phyloP scores from a whole-genome alignment of 2,888 invertebrate genomes.

The Nesidiocoris tenuis region DNA sequence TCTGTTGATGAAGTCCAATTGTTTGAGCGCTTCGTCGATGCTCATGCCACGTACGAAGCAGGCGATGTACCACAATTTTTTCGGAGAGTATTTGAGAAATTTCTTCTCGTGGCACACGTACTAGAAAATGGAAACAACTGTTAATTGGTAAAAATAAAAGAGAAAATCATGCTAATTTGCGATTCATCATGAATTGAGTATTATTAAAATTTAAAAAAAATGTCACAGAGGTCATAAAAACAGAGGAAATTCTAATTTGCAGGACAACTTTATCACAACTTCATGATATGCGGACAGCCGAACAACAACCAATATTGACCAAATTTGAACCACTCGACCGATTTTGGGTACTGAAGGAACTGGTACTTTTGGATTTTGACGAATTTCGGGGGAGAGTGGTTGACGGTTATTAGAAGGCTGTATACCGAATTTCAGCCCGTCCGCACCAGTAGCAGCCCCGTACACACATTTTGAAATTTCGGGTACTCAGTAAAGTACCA shows the following conservation, averaged over 20 bases:
- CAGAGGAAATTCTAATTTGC: not conserved
- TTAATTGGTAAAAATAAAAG: not conserved
- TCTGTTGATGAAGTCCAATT: slow-evolving; percentile 76
- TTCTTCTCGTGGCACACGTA: slow-evolving; percentile 81
- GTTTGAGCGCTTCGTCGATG: slow-evolving; percentile 91
- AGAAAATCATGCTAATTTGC: not conserved
- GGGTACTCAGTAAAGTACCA: too few species aligned
- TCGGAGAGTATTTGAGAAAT: slow-evolving; percentile 85
- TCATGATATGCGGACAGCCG: too few species aligned
- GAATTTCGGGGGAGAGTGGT: too few species aligned
- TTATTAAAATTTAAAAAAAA: not conserved
- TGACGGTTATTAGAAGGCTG: too few species aligned
- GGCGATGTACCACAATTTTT: slow-evolving; percentile 92
- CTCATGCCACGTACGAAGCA: slow-evolving; percentile 84
- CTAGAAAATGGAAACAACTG: slow-evolving; percentile 60
- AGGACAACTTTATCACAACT: too few species aligned
- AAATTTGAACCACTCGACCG: too few species aligned
- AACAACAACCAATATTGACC: slow-evolving; percentile 10
- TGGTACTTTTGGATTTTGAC: too few species aligned
- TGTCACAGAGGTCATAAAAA: too few species aligned
- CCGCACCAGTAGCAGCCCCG: too few species aligned
- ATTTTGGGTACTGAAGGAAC: too few species aligned
- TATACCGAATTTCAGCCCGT: too few species aligned
- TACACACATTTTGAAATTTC: too few species aligned
- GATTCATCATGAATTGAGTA: not conserved